These are phyloP conservation scores for Cephus rjabovi DNA, from an alignment of 2,888 invertebrate genomes.

Conservation along the genomic window DNA sequence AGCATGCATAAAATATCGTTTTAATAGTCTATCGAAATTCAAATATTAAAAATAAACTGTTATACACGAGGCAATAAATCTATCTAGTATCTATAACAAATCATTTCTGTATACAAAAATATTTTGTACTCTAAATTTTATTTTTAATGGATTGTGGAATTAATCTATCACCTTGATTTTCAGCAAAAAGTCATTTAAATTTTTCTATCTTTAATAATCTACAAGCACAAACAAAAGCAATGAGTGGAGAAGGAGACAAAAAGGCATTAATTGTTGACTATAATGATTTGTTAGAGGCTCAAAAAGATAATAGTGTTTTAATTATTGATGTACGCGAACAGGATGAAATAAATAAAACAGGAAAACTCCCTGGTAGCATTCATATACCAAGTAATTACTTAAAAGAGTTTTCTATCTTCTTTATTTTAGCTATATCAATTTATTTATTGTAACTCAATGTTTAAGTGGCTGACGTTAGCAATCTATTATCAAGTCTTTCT, in stretches of 20 bases:
- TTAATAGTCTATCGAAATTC: background rate
- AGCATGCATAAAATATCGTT: background rate
- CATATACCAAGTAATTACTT: conserved; percentile 78
- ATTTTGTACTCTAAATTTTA: background rate
- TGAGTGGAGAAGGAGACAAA: conserved; percentile 36
- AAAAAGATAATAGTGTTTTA: conserved; percentile 68
- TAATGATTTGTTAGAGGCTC: conserved; percentile 58
- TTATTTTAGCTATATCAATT: conserved; percentile 8
- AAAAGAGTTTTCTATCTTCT: conserved; percentile 8
- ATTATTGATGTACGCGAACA: conserved; percentile 85
- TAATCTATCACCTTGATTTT: background rate
- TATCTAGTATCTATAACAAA: background rate
- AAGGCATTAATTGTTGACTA: conserved; percentile 40
- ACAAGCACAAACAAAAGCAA: conserved; percentile 16
- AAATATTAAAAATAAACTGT: background rate
- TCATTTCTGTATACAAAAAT: background rate
- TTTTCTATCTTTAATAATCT: conserved; percentile 10
- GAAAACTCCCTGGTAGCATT: conserved; percentile 78
- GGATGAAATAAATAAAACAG: conserved; percentile 76
- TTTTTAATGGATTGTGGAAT: background rate
- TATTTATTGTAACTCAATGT: background rate
- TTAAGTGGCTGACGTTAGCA: conserved; percentile 69
- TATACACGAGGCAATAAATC: background rate
- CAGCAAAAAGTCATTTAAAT: conserved; percentile 4
- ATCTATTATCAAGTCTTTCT: conserved; percentile 66